Evolutionary conservation across 1,140 invertebrate species (phyloP).

Genomic region (Anastatus disparis): DNA sequence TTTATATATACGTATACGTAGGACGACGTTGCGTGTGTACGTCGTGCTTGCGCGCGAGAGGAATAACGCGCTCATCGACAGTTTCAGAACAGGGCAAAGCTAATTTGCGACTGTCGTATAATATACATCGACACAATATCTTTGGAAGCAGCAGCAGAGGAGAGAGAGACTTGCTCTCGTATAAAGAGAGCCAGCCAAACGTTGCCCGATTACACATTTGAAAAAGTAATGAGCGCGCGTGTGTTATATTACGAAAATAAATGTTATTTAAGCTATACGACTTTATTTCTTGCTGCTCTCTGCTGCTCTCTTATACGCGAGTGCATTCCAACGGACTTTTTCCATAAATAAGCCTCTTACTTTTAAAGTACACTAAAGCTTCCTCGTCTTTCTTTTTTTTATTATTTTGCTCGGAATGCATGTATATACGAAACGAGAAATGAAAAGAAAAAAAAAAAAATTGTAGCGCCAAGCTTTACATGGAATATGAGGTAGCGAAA

Average conservation of each 20-base stretch:
- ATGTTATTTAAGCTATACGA: slow-evolving; percentile 38
- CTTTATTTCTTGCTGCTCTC: slow-evolving; percentile 33
- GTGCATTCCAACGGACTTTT: slow-evolving; percentile 26
- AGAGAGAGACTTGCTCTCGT: too few species aligned
- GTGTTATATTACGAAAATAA: slow-evolving; percentile 29
- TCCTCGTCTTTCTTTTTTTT: neutral
- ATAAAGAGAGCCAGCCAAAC: too few species aligned
- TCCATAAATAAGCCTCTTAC: slow-evolving; percentile 38
- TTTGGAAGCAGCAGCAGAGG: too few species aligned
- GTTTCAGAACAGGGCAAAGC: slow-evolving; percentile 13
- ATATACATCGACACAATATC: slow-evolving; percentile 30
- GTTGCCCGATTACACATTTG: slow-evolving; percentile 14
- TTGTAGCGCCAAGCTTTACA: neutral
- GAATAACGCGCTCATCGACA: slow-evolving; percentile 25
- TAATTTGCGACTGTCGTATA: slow-evolving; percentile 35
- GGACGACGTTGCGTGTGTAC: too few species aligned
- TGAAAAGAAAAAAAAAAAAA: too few species aligned
- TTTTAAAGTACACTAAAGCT: slow-evolving; percentile 25
- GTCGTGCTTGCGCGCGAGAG: neutral
- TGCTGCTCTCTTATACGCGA: too few species aligned
- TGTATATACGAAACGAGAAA: slow-evolving; percentile 4
- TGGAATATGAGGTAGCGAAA: neutral
- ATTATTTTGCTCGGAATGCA: neutral
- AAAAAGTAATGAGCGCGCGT: slow-evolving; percentile 1
- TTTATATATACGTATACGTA: neutral